Conservation (phyloP, 2,797 vertebrate species). For the Discoglossus pictus region DNA sequence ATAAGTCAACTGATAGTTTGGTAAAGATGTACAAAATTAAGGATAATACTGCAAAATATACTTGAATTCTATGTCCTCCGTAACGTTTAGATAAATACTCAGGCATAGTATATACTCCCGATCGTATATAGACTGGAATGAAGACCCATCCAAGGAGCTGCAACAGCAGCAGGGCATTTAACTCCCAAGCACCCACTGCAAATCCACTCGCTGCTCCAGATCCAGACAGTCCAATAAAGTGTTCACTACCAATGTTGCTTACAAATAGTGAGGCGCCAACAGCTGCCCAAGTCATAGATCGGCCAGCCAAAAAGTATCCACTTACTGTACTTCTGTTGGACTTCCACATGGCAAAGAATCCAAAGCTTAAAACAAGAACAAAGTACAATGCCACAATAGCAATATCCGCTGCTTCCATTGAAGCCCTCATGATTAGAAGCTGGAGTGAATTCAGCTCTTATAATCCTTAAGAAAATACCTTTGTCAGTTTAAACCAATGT, state of each 20-base stretch:
- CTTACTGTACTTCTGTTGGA: slow-evolving; percentile 93
- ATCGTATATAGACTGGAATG: slow-evolving; percentile 95
- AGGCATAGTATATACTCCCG: slow-evolving; percentile 97
- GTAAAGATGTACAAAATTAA: slow-evolving; percentile 96
- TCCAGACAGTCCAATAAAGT: slow-evolving; percentile 98
- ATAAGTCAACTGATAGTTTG: slow-evolving; percentile 96
- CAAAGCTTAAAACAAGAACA: slow-evolving; percentile 89
- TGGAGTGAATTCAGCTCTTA: slow-evolving; percentile 45
- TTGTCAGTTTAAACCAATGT: slow-evolving; percentile 18
- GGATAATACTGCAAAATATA: slow-evolving; percentile 93
- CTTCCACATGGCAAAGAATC: slow-evolving; percentile 96
- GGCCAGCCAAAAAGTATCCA: slow-evolving; percentile 97
- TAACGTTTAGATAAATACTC: slow-evolving; percentile 96
- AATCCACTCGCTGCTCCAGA: slow-evolving; percentile 97
- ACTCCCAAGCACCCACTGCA: slow-evolving; percentile 97
- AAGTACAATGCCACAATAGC: slow-evolving; percentile 94
- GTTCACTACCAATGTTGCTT: slow-evolving; percentile 99
- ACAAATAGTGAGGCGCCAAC: slow-evolving; percentile 96
- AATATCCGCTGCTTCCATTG: slow-evolving; percentile 92
- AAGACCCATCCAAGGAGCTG: slow-evolving; percentile 98
- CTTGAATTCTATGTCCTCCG: slow-evolving; percentile 91
- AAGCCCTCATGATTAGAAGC: slow-evolving; percentile 77
- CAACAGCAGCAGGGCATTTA: slow-evolving; percentile 95
- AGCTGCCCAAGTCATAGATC: slow-evolving; percentile 94
- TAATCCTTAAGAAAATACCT: slow-evolving; percentile 10